Conservation (phyloP, 1,140 invertebrate genomes). For the Leptinotarsa undecemlineata region DNA sequence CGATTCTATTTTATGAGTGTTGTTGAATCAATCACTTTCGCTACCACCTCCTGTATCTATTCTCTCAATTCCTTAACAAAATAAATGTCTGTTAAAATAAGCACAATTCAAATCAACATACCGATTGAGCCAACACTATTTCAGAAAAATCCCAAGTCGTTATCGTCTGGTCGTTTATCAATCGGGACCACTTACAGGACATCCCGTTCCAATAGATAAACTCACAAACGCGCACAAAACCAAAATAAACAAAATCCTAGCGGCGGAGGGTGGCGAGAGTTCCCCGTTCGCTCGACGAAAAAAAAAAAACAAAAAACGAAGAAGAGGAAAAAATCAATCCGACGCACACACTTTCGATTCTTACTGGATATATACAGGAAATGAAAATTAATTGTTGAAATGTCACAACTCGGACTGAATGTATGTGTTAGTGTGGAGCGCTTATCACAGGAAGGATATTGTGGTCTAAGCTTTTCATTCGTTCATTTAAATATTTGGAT, state of each 20-base stretch:
- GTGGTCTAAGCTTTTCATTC: constrained; percentile 19
- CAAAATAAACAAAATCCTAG: constrained; percentile 8
- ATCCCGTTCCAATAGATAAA: constrained; percentile 31
- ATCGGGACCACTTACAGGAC: constrained; percentile 34
- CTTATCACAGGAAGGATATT: constrained; percentile 16
- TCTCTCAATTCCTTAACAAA: too few relatives aligned
- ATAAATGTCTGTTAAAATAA: too few relatives aligned
- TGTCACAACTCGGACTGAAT: constrained; percentile 9
- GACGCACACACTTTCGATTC: constrained; percentile 3
- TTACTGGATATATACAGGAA: constrained; percentile 6
- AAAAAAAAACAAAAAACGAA: not conserved
- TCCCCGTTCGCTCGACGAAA: not conserved
- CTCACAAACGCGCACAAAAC: constrained; percentile 18
- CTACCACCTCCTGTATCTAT: too few relatives aligned
- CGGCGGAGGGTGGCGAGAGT: constrained; percentile 5
- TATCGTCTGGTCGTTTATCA: constrained; percentile 35
- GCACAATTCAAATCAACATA: not conserved
- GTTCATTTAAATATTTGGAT: constrained; percentile 22
- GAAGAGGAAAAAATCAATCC: not conserved
- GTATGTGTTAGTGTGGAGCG: not conserved
- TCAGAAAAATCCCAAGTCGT: constrained; percentile 16
- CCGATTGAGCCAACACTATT: not conserved
- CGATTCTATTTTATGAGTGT: too few relatives aligned
- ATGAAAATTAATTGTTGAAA: constrained; percentile 22
- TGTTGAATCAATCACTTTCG: too few relatives aligned